These are phyloP conservation scores for Dinoponera quadriceps DNA, from an alignment of 1,140 invertebrate genomes.

Conservation along the genomic window DNA sequence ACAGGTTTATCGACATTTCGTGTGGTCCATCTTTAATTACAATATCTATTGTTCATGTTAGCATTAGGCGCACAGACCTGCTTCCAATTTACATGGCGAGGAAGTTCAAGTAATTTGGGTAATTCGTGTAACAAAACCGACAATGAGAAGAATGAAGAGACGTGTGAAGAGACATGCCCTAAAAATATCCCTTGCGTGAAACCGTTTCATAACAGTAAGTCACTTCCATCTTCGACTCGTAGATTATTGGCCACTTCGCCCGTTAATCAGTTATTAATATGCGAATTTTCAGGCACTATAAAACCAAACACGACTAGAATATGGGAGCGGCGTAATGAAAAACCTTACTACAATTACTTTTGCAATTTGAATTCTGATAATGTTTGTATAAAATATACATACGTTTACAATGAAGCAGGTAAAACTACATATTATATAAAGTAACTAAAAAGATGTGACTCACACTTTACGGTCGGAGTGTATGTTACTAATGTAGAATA, in stretches of 20 bases:
- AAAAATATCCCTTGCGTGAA: constrained; percentile 67
- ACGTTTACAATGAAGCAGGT: constrained; percentile 69
- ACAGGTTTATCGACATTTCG: background rate
- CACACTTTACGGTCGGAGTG: background rate
- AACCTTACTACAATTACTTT: background rate
- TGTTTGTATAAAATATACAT: constrained; percentile 75
- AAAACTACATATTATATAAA: constrained; percentile 44
- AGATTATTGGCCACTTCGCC: too few species aligned
- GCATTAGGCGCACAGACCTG: constrained; percentile 43
- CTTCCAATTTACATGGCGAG: constrained; percentile 73
- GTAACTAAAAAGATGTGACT: background rate
- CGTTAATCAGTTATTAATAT: too few species aligned
- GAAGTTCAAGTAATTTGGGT: constrained; percentile 33
- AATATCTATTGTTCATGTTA: constrained; percentile 50
- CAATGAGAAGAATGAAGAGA: constrained; percentile 11
- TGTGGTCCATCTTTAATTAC: background rate
- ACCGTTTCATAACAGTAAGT: constrained; percentile 49
- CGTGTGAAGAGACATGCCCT: background rate
- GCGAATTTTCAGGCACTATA: constrained; percentile 35
- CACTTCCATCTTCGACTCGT: constrained; percentile 9
- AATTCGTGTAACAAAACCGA: too few species aligned
- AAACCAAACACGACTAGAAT: constrained; percentile 65
- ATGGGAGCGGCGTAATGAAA: constrained; percentile 25
- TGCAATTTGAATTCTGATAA: constrained; percentile 49
- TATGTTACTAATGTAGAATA: constrained; percentile 20